Evolutionary conservation across 2,113 vertebrate genomes (phyloP).

Genomic region (Brienomyrus longianalis): DNA sequence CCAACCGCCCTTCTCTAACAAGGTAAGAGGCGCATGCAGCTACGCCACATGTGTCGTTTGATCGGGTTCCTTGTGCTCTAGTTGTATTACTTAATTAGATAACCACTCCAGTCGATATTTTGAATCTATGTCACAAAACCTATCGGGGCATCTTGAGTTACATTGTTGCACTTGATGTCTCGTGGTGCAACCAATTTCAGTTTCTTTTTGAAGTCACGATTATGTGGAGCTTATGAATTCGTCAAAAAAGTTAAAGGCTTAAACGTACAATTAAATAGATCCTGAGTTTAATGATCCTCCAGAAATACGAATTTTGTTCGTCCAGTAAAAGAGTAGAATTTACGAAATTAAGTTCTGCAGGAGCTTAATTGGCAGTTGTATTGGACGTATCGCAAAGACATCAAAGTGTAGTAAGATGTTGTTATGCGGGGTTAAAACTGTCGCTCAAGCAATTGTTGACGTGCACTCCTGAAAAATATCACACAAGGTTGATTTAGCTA

Average conservation of each 20-base stretch:
- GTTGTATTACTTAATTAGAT: not conserved
- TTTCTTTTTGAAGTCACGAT: not conserved
- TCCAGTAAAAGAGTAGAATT: not conserved
- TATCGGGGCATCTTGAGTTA: not conserved
- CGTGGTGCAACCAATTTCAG: not conserved
- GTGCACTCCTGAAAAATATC: not conserved
- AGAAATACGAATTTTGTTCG: not conserved
- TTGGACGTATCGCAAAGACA: too few species aligned
- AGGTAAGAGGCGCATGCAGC: constrained; percentile 68
- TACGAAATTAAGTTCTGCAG: not conserved
- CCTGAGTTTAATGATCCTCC: not conserved
- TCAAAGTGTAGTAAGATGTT: too few species aligned
- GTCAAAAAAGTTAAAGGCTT: not conserved
- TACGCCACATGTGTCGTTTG: not conserved
- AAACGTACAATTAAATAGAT: not conserved
- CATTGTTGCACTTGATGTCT: not conserved
- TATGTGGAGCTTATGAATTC: not conserved
- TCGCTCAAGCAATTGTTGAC: not conserved
- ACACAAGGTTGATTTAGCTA: not conserved
- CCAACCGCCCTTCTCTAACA: constrained; percentile 77
- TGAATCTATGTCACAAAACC: not conserved
- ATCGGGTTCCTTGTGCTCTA: not conserved
- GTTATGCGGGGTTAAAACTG: not conserved
- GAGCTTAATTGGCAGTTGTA: not conserved
- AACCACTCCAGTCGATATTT: not conserved